A percentile compares a stretch with the other conserved stretches of the same genome.
These are phyloP conservation scores for Labrus mixtus DNA, from an alignment of 2,113 vertebrate species.

Conservation along the genomic window DNA sequence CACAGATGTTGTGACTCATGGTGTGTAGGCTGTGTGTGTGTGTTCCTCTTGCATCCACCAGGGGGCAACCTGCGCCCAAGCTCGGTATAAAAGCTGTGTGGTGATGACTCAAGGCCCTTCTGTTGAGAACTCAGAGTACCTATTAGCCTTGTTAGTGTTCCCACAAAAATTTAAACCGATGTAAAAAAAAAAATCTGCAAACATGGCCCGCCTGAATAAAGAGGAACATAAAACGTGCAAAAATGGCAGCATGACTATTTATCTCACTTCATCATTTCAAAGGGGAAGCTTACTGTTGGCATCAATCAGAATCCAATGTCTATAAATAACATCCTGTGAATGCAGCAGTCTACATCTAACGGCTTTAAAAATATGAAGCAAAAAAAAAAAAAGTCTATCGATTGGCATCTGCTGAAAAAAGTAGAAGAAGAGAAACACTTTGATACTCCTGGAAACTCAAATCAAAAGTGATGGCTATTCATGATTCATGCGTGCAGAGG, in stretches of 20 bases:
- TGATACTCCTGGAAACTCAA: constrained; percentile 47
- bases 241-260: background rate
- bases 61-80: constrained; percentile 71
- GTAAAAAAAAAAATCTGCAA: constrained; percentile 60
- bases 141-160: constrained; percentile 79
- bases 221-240: constrained; percentile 9
- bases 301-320: constrained; percentile 29
- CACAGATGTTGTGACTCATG: constrained; percentile 39
- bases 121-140: constrained; percentile 81
- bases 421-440: background rate
- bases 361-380: background rate
- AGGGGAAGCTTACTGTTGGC: constrained; percentile 34
- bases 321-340: constrained; percentile 54
- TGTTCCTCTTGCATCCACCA: constrained; percentile 71
- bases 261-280: constrained; percentile 21
- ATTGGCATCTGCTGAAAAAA: background rate
- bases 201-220: constrained; percentile 36
- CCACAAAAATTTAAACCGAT: constrained; percentile 79
- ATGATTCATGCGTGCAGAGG: constrained; percentile 68
- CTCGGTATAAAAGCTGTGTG: constrained; percentile 47
- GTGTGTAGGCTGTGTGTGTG: constrained; percentile 40
- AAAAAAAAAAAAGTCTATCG: background rate
- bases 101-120: constrained; percentile 83
- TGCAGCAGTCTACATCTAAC: constrained; percentile 3
- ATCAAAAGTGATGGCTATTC: constrained; percentile 42